A percentile compares a stretch with the other conserved stretches of the same genome.
Conservation (phyloP, 2,888 invertebrate species). For the Limenitis camilla region DNA sequence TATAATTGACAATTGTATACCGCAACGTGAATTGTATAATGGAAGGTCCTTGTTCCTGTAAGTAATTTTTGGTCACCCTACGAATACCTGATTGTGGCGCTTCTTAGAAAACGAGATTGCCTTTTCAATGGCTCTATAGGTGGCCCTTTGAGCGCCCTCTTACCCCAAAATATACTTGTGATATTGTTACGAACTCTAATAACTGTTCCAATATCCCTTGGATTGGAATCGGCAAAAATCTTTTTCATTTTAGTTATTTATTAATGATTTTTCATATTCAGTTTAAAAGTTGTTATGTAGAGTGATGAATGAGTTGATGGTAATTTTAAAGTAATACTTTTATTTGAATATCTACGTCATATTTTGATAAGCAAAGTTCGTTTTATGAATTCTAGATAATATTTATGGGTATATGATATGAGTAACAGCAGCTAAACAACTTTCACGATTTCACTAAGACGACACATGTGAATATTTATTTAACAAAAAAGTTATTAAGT, state of each 20-base stretch:
- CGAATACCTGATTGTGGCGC: slow-evolving; percentile 13
- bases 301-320: too few relatives aligned
- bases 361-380: slow-evolving; percentile 4
- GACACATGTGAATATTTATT: background rate
- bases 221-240: background rate
- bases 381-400: slow-evolving; percentile 5
- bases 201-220: background rate
- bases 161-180: slow-evolving; percentile 5
- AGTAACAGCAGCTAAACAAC: slow-evolving; percentile 5
- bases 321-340: background rate
- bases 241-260: background rate
- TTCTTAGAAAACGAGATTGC: slow-evolving; percentile 20
- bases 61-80: slow-evolving; percentile 2
- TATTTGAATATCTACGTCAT: slow-evolving; percentile 2
- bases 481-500: background rate
- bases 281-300: background rate
- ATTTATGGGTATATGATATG: slow-evolving; percentile 3
- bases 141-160: slow-evolving; percentile 7
- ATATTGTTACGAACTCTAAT: slow-evolving; percentile 9
- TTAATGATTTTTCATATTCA: too few relatives aligned
- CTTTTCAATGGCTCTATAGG: slow-evolving; percentile 11
- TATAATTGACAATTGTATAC: too few relatives aligned
- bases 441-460: slow-evolving; percentile 4
- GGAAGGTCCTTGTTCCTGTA: too few relatives aligned
- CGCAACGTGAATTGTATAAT: too few relatives aligned